Percentiles rank a stretch among this genome's conserved stretches.
phyloP scores from a whole-genome alignment of 2,888 invertebrate species.

The Oscheius myriophilus region DNA sequence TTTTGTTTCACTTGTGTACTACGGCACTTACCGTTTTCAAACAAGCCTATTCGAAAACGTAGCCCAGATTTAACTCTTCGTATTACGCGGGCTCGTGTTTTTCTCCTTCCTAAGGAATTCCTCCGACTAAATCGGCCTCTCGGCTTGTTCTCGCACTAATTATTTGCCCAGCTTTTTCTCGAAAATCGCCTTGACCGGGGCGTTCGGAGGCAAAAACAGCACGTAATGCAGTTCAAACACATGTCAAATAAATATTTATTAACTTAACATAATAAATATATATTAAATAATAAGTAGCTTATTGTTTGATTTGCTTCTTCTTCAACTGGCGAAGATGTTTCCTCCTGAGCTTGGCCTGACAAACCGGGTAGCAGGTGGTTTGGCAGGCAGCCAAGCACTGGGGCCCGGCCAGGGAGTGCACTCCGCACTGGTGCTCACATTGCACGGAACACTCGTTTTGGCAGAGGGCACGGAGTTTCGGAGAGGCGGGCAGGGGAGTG shows the following conservation, averaged over 20 bases:
- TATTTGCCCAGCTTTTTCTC: conserved; percentile 23
- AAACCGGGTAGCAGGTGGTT: conserved; percentile 54
- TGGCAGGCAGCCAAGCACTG: conserved; percentile 52
- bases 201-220: background rate
- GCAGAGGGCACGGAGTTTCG: conserved; percentile 35
- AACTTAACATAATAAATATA: conserved; percentile 22
- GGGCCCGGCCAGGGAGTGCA: conserved; percentile 26
- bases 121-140: conserved; percentile 18
- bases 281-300: background rate
- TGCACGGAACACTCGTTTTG: conserved; percentile 46
- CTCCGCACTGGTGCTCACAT: conserved; percentile 49
- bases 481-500: conserved; percentile 9
- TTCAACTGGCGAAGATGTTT: conserved; percentile 4
- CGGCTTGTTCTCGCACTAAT: conserved; percentile 20
- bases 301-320: background rate
- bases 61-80: no score
- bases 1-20: no score
- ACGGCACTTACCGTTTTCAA: no score
- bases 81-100: background rate
- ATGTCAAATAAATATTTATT: background rate
- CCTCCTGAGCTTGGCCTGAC: conserved; percentile 45
- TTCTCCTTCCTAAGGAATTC: conserved; percentile 7
- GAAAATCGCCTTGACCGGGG: conserved; percentile 4
- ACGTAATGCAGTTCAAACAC: background rate
- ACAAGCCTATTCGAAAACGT: no score